Percentiles rank a stretch among this genome's conserved stretches.
Evolutionary conservation across 2,888 invertebrate species (phyloP).

Genomic region (Heliconius cydno): DNA sequence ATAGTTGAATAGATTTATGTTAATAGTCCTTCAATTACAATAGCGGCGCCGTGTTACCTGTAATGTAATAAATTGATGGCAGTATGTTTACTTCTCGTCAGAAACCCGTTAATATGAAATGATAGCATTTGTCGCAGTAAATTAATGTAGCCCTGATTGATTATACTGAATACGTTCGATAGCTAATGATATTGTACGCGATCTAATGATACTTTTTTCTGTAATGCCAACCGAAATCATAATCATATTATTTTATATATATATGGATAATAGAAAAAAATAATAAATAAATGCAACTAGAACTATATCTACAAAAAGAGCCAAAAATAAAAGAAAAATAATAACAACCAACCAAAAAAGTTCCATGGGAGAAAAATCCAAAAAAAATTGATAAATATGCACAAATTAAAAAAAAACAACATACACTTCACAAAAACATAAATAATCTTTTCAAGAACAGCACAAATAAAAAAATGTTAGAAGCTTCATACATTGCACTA

Average conservation of each 20-base stretch:
- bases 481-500: slow-evolving; percentile 75
- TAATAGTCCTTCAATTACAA: slow-evolving; percentile 27
- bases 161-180: slow-evolving; percentile 45
- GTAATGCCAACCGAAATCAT: slow-evolving; percentile 8
- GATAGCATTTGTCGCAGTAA: slow-evolving; percentile 57
- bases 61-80: slow-evolving; percentile 66
- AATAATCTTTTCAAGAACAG: slow-evolving; percentile 71
- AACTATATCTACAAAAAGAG: slow-evolving; percentile 50
- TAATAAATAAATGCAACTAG: slow-evolving; percentile 44
- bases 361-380: slow-evolving; percentile 80
- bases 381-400: slow-evolving; percentile 70
- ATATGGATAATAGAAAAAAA: slow-evolving; percentile 34
- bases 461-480: slow-evolving; percentile 71
- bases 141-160: slow-evolving; percentile 53
- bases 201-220: slow-evolving; percentile 28
- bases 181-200: slow-evolving; percentile 36
- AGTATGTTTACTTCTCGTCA: slow-evolving; percentile 58
- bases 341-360: slow-evolving; percentile 76
- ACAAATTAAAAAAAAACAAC: slow-evolving; percentile 67
- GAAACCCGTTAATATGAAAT: slow-evolving; percentile 58
- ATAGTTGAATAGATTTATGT: slow-evolving; percentile 14
- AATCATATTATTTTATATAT: slow-evolving; percentile 4
- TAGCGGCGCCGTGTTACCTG: slow-evolving; percentile 45
- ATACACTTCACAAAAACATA: slow-evolving; percentile 76
- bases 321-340: slow-evolving; percentile 57